Evolutionary conservation across 2,113 vertebrate species (phyloP).

Genomic region (Cettia cetti): DNA sequence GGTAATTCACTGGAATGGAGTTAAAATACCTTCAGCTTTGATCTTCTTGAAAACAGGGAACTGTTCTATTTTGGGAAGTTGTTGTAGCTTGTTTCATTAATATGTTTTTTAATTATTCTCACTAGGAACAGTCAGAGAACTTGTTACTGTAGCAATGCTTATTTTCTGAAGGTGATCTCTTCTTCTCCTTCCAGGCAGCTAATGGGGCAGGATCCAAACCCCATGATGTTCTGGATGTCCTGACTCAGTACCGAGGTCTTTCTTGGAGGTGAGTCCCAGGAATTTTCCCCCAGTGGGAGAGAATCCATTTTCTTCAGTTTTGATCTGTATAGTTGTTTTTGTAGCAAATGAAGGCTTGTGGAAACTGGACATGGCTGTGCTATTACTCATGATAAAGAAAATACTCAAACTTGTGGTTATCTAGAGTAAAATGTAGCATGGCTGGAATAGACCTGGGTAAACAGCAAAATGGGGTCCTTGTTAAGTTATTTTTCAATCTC

Average conservation of each 20-base stretch:
- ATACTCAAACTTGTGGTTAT: background rate
- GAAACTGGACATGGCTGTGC: background rate
- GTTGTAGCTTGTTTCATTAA: background rate
- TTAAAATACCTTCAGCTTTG: background rate
- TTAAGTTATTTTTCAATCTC: background rate
- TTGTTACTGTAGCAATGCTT: background rate
- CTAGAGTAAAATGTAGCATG: background rate
- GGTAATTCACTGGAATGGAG: background rate
- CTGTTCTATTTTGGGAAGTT: background rate
- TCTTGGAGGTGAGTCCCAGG: conserved; percentile 76
- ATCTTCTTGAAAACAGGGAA: background rate
- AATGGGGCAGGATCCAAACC: conserved; percentile 70
- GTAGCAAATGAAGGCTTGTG: background rate
- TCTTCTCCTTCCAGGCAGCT: conserved; percentile 65
- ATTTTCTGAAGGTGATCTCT: background rate
- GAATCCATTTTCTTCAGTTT: background rate
- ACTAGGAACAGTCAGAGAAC: background rate
- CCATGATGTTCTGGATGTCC: conserved; percentile 32
- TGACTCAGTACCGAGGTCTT: conserved; percentile 75
- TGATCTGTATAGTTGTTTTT: background rate
- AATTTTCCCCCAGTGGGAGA: background rate
- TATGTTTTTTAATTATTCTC: background rate
- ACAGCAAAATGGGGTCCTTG: accelerated
- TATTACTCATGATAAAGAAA: background rate
- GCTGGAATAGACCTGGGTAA: background rate